Conservation (phyloP, 2,797 vertebrate species). For the Ceryle rudis region DNA sequence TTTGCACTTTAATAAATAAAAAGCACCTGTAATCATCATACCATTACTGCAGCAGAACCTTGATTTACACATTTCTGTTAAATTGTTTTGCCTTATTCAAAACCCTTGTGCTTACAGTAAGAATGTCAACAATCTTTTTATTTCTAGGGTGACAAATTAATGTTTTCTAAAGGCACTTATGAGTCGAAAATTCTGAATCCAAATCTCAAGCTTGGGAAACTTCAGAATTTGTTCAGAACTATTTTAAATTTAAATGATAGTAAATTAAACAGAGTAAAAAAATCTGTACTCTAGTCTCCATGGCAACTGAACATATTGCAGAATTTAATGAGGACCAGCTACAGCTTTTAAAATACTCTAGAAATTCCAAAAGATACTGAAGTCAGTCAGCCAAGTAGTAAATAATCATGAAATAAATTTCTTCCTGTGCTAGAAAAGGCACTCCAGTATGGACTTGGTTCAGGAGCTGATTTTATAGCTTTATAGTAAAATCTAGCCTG, state of each 20-base stretch:
- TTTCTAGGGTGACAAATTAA: background rate
- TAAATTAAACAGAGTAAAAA: background rate
- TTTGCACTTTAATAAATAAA: background rate
- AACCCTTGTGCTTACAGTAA: background rate
- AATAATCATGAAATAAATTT: background rate
- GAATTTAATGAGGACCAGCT: background rate
- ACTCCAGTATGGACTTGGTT: background rate
- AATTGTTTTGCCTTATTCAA: background rate
- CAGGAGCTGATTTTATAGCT: background rate
- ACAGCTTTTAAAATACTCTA: background rate
- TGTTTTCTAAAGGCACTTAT: background rate
- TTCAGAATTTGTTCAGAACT: background rate
- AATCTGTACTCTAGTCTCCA: background rate
- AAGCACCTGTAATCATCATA: no score
- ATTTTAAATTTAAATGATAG: background rate
- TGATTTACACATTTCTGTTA: background rate
- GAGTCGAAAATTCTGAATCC: background rate
- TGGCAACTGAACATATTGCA: background rate
- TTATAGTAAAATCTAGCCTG: background rate
- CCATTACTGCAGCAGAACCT: background rate
- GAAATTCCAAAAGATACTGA: background rate
- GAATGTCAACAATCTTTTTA: background rate
- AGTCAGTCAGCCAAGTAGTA: background rate
- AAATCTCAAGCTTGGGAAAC: background rate
- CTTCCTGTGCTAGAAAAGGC: background rate